Evolutionary conservation across 1,140 invertebrate genomes (phyloP), one percentile per base, ranked within the genome.

Genomic region (Drosophila navojoa): DNA sequence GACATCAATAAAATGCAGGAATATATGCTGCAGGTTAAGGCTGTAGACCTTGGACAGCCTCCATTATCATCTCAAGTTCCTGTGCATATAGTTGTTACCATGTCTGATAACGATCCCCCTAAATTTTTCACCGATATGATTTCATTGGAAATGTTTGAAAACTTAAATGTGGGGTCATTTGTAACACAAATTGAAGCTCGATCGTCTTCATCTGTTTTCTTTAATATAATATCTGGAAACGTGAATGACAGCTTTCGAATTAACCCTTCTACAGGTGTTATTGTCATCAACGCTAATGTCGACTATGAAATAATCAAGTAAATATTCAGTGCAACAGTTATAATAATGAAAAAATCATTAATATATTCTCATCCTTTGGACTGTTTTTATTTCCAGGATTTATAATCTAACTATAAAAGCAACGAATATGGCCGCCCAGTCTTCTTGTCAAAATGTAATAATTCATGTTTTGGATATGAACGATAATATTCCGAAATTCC

Each of bases 91-190:
- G 94, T 95, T 86, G 94, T 98, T 9, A 97, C 97, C 0, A 97
- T 98, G 94, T 96, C 97, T 0, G 96, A 97, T 80, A 97, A 98
- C 91, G 95, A 97, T 58, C 96, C 97, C 16, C 98, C 98, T 2
- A 87, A 94, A 54, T 97, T 97, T 92, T 90, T 93, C 1, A 92
- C 94, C 54, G 92, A 93, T 10, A 94, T 95, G 77, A 94, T 96
- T 57, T 94, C 94, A 44, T 95, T 95, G 0, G 97, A 98, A 92
- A 95, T 99, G 9, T 95, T 94, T 72, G 98, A 99, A 93, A 97
- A 98, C 91, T 94, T 95, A 76, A 94, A 95, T 7, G 91, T 95
- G 10, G 97, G 97, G 5, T 95, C 95, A 9, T 95, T 95, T 91
- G 95, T 98, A 6, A 95, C 95, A 29, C 94, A 96, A 79, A 92